Percentiles rank a stretch among this genome's conserved stretches.
These are phyloP conservation scores for Vanacampus margaritifer DNA, from an alignment of 2,113 vertebrate species.

Conservation along the genomic window DNA sequence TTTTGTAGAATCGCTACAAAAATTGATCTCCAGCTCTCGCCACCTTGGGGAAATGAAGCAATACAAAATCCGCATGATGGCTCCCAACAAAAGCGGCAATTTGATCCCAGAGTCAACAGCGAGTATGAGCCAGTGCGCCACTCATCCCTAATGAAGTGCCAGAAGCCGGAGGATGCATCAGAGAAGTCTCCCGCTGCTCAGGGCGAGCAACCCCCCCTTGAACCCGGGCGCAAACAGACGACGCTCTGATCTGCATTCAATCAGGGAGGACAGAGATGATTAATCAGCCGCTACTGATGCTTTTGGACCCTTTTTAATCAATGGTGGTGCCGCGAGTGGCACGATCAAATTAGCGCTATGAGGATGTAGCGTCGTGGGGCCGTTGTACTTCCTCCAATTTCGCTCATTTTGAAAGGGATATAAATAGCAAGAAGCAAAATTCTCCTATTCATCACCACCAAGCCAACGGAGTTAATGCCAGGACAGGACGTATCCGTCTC, in stretches of 20 bases:
- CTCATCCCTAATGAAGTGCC: conserved; percentile 26
- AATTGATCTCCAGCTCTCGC: background rate
- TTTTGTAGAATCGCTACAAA: background rate
- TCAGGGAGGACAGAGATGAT: conserved; percentile 40
- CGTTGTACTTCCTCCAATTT: background rate
- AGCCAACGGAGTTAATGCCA: background rate
- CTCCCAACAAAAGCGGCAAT: background rate
- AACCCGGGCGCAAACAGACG: conserved; percentile 21
- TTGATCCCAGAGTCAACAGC: conserved; percentile 13
- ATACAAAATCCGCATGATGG: background rate
- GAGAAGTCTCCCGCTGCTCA: conserved; percentile 25
- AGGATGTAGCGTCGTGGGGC: background rate
- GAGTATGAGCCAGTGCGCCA: background rate
- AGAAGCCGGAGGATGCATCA: conserved; percentile 14
- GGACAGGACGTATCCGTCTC: background rate
- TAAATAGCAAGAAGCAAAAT: background rate
- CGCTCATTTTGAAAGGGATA: background rate
- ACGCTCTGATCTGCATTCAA: conserved; percentile 32
- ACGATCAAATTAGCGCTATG: background rate
- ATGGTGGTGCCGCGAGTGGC: conserved; percentile 27
- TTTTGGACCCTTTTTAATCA: conserved; percentile 29
- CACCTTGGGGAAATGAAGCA: background rate
- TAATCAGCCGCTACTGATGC: conserved; percentile 22
- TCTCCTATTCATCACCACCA: no score
- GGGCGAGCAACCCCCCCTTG: background rate